Base-by-base conservation (phyloP, 2,797 vertebrate genomes). In the Odontamblyopus lacepedii region DNA sequence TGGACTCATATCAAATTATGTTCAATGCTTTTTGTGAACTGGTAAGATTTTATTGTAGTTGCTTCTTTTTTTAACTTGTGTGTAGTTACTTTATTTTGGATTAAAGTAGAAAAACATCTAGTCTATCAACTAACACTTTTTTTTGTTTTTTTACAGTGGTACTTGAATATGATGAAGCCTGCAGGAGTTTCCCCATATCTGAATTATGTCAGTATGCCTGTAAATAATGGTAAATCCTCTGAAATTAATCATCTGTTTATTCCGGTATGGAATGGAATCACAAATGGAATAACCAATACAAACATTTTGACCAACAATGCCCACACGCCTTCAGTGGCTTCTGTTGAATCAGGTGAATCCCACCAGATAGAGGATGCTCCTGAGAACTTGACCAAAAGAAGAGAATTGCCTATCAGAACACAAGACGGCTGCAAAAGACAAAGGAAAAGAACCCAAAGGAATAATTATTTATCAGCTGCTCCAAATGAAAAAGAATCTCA, bases 111-210 rank as follows among this genome's bases (percentile, higher is more conserved):
- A 27, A 61, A 2, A 32, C 15, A 32, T 62, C 5, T 13, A 5
- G 2, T 18, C 18, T 35, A 3, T 62, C 35, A 38, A 2, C 62
- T 68, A 8, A 48, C 1, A 60, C 63, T 7, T 48, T 19, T 66
- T 7, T 53, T 19, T 67, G 1, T 70, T 13, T 65, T 48, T 79
- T 81, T 78, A 19, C 75, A 95, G 94, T 69, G 44, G 74, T 55
- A 71, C 72, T 85, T 76, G 87, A 66, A 73, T 18, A 53, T 29
- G 61, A 32, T 55, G 53, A 55, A 76, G n/a, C 23, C 50, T 3
- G 18, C 65, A 56, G 79, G 83, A 51, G 71, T 26, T 13, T 13
- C 26, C 29, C 75, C 16, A 61, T 57, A 81, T 5, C 4, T 71
- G 60, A 76, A 76, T 67, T 19, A 63, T 60, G 67, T 30, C 67